These are phyloP conservation scores for Trididemnum miniatum DNA, from an alignment of 23 tunicate genomes.

Conservation along the genomic window DNA sequence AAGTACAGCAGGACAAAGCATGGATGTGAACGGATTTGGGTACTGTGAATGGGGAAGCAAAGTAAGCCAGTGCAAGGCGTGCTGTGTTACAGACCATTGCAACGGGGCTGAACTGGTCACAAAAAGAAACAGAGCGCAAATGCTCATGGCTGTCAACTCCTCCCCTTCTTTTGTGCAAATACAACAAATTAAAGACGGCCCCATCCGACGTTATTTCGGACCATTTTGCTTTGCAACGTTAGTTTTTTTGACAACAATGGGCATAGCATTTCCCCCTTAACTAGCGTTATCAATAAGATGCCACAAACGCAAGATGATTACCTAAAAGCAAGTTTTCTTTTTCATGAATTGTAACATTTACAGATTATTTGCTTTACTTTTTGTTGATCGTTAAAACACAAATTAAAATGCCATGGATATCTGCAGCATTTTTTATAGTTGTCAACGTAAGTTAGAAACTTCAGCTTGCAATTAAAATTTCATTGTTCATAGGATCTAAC, in stretches of 20 bases:
- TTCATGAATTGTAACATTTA: no score
- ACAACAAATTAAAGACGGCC: neutral
- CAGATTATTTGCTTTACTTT: no score
- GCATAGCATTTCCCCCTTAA: neutral
- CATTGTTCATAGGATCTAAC: no score
- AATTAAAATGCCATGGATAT: no score
- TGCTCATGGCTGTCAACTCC: neutral
- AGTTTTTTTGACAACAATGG: neutral
- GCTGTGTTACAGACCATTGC: slow-evolving; percentile 38
- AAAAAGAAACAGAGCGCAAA: neutral
- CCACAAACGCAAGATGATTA: no score
- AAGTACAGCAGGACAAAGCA: slow-evolving; percentile 41
- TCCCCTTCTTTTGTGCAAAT: neutral
- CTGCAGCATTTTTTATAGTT: no score
- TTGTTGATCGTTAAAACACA: no score
- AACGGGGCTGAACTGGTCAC: slow-evolving; percentile 12
- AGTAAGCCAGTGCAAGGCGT: slow-evolving; percentile 36
- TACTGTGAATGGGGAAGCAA: slow-evolving; percentile 32
- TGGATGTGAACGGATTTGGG: slow-evolving; percentile 22
- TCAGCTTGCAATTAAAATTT: no score
- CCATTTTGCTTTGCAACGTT: neutral
- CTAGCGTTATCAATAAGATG: neutral
- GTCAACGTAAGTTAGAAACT: no score
- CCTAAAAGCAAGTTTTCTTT: no score
- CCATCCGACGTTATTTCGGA: neutral